These are phyloP conservation scores for Achroia grisella DNA, from an alignment of 1,140 invertebrate species.

Conservation along the genomic window DNA sequence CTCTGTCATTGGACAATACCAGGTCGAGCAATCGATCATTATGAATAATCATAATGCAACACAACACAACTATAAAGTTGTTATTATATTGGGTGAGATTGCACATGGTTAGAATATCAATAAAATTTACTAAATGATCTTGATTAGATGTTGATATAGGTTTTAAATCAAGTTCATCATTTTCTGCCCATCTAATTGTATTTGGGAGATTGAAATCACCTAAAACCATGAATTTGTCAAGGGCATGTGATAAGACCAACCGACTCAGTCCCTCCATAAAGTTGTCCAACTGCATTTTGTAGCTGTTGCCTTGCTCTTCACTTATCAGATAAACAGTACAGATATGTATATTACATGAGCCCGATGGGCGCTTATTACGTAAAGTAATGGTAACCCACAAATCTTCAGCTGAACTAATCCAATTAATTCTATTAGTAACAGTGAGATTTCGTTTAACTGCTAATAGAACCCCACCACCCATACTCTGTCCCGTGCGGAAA, in stretches of 20 bases:
- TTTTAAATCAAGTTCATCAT: not conserved
- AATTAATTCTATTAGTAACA: not conserved
- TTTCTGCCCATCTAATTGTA: not conserved
- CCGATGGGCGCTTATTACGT: not conserved
- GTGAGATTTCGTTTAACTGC: constrained; percentile 1
- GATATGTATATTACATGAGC: not conserved
- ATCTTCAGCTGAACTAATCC: constrained; percentile 2
- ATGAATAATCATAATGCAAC: not conserved
- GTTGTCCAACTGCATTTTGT: constrained; percentile 3
- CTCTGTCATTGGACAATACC: constrained; percentile 1
- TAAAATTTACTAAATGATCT: constrained; percentile 2
- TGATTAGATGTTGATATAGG: not conserved
- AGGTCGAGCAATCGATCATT: not conserved
- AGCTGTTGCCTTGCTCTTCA: constrained; percentile 2
- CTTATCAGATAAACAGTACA: constrained; percentile 1
- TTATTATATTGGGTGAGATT: constrained; percentile 9
- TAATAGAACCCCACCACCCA: constrained; percentile 1
- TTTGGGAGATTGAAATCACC: constrained; percentile 9
- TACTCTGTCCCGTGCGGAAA: not conserved
- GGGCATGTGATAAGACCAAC: not conserved
- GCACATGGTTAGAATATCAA: constrained; percentile 1
- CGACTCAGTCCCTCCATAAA: not conserved
- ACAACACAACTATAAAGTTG: no score
- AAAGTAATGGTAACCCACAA: constrained; percentile 4
- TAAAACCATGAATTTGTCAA: constrained; percentile 1